Evolutionary conservation across 1,140 invertebrate species (phyloP).

Genomic region (Luehdorfia chinensis): DNA sequence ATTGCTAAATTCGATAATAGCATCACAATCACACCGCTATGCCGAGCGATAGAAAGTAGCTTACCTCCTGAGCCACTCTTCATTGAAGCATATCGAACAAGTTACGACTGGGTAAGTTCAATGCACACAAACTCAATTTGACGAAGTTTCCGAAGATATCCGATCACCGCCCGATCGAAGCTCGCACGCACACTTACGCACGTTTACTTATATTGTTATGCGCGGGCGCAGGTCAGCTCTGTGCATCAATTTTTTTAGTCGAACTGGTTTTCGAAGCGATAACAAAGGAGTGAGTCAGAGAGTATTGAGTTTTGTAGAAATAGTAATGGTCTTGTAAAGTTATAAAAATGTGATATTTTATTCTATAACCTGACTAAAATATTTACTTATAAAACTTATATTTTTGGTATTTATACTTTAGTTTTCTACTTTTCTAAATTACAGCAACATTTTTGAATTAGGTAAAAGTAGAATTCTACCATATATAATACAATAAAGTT

Average conservation of each 20-base stretch:
- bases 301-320: slow-evolving; percentile 32
- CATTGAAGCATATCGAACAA: slow-evolving; percentile 63
- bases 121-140: slow-evolving; percentile 29
- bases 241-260: slow-evolving; percentile 57
- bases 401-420: not conserved
- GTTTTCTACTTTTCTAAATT: too few relatives aligned
- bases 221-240: slow-evolving; percentile 53
- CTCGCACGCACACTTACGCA: slow-evolving; percentile 14
- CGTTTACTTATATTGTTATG: slow-evolving; percentile 24
- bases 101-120: slow-evolving; percentile 52
- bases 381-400: too few relatives aligned
- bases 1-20: slow-evolving; percentile 6
- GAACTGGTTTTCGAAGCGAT: slow-evolving; percentile 61
- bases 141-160: slow-evolving; percentile 6
- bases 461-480: too few relatives aligned
- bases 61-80: slow-evolving; percentile 66
- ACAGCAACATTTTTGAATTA: too few relatives aligned
- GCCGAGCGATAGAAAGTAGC: slow-evolving; percentile 61
- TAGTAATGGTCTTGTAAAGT: too few relatives aligned
- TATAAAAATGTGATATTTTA: too few relatives aligned
- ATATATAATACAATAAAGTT: too few relatives aligned
- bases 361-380: too few relatives aligned
- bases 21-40: slow-evolving; percentile 4
- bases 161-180: slow-evolving; percentile 7
- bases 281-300: slow-evolving; percentile 66